Evolutionary conservation across 2,113 vertebrate genomes (phyloP).

Genomic region (Amphiprion ocellaris): DNA sequence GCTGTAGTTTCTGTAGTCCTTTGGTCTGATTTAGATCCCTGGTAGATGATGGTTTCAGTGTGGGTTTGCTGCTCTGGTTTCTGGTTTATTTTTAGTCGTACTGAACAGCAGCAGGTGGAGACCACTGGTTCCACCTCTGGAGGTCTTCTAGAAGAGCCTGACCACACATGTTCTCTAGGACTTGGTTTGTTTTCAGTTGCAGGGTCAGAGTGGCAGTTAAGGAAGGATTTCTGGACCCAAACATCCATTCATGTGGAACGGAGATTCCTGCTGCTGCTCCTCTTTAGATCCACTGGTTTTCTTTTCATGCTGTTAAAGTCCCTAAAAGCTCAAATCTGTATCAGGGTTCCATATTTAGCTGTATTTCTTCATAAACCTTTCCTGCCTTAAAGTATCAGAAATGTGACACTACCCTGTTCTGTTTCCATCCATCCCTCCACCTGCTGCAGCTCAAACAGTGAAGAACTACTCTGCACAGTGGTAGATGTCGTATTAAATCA

Average conservation of each 20-base stretch:
- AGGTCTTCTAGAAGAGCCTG: slow-evolving; percentile 14
- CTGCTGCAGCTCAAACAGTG: no score
- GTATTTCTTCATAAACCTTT: no score
- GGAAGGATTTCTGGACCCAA: slow-evolving; percentile 25
- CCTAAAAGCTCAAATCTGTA: no score
- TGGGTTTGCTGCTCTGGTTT: no score
- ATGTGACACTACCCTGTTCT: no score
- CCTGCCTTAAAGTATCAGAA: no score
- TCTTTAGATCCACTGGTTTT: background rate
- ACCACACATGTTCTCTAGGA: slow-evolving; percentile 5
- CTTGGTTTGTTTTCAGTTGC: background rate
- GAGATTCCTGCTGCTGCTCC: background rate
- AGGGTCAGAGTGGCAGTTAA: slow-evolving; percentile 14
- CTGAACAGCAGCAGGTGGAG: slow-evolving; percentile 21
- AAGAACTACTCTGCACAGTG: no score
- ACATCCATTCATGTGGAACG: slow-evolving; percentile 3
- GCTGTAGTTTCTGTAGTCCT: background rate
- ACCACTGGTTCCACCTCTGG: slow-evolving; percentile 24
- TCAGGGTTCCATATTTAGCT: no score
- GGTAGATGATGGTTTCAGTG: background rate
- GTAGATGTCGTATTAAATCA: no score
- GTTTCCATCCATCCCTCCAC: no score
- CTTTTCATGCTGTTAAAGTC: background rate
- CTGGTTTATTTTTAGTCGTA: no score
- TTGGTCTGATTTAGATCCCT: background rate